Base-by-base conservation (phyloP, 2,113 vertebrate species). In the Uropsilus gracilis region DNA sequence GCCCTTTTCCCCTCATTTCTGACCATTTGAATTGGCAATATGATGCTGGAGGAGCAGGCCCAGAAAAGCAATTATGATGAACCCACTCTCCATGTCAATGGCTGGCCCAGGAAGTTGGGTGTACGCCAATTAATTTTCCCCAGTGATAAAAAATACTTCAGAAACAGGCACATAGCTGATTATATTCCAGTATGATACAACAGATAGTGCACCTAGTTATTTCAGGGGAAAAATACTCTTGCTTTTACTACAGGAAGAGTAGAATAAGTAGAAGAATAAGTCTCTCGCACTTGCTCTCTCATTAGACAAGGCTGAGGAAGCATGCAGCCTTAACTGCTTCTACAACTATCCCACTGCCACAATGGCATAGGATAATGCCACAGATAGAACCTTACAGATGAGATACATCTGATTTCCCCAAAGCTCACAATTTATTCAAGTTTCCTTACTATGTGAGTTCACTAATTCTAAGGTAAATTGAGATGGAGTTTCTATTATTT, bases 81-180 rank as follows among this genome's bases (percentile, higher is more conserved):
- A 37, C 1, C 11, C 59, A 93, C 53, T 83, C 12, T 24, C 53
- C 17, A 78, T 34, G 20, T 53, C 55, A 89, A 32, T 59, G 22
- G 39, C 16, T 94, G 55, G 64, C 30, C 42, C 28, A 81, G 32
- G 44, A 39, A n/a, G 2, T 30, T 69, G 66, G 13, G 4, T 4
- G 1, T 53, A 61, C 86, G 26, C 22, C 42, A 80, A 59, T 90
- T 22, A 68, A 26, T 0, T 66, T 90, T 85, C 42, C 17, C 16
- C 77, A 88, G 24, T 30, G 37, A 84, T 9, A 90, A 37, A 46
- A 42, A 92, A 11, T 44, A 71, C 37, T 85, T 92, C 37, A 83
- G 84, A 89, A 80, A 95, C 7, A 75, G 32, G 39, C 4, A 69
- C 8, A 63, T n/a, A 59, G 34, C 12, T 94, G 37, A 39, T 76